Base-by-base conservation (phyloP, 2,888 invertebrate genomes). In the Sthenelais limicola region DNA sequence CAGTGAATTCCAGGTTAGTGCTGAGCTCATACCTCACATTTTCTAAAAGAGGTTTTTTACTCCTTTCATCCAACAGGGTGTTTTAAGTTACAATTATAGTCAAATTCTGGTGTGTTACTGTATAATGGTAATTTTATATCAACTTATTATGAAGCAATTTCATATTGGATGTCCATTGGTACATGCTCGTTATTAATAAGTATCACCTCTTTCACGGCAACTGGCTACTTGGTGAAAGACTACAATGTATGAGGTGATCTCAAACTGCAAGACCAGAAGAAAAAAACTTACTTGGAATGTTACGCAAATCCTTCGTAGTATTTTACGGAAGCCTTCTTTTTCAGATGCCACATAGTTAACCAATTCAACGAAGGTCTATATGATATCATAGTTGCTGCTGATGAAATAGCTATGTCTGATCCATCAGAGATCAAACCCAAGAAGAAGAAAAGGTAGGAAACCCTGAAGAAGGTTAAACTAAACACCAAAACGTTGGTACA, bases 301-400 rank as follows among this genome's bases (percentile, higher is more conserved):
- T n/a, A n/a, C n/a, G n/a, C n/a, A n/a, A n/a, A n/a, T 12, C 52
- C 47, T 26, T 9, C 48, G 9, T 7, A 68, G 48, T 21, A 49
- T 9, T 7, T 15, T 51, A 9, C 9, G 21, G 32, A 30, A 24
- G 62, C 38, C 24, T 43, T 47, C 47, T 4, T 7, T 21, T 77
- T 76, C 80, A 88, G 98, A 77, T 97, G 97, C 86, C 93, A 98
- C 83, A 94, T 98, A 0, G 96, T 99, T 0, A 92, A 92, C 75
- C 97, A 99, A 89, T 99, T 99, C 88, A 99, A 99, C 87, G 91
- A 91, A 72, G 98, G 97, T 54, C 90, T 93, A 62, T 98, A 97
- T 86, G 94, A 97, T 86, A 94, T 96, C 80, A 96, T 99, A 74
- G 93, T 99, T 75, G 98, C 99, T 0, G 97, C 98, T 0, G 99